Percentiles rank a stretch among this genome's conserved stretches.
Conservation (phyloP, 2,113 vertebrate species). For the Psilopsiagon aurifrons region DNA sequence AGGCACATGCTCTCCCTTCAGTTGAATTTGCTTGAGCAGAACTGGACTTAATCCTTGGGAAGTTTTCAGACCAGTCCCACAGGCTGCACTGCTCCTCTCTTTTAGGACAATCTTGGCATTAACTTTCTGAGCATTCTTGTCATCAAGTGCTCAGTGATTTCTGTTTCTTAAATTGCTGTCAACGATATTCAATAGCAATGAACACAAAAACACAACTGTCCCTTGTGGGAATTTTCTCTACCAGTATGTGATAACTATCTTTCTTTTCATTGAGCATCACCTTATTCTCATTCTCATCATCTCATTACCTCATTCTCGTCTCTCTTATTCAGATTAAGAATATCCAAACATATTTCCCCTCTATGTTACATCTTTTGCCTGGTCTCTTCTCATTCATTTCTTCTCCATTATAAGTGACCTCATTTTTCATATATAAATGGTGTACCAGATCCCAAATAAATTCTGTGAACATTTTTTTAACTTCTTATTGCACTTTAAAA, state of each 20-base stretch:
- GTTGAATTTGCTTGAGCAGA: neutral
- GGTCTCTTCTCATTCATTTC: neutral
- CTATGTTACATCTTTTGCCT: neutral
- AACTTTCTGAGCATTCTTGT: neutral
- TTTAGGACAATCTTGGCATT: neutral
- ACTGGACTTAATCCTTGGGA: neutral
- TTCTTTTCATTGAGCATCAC: neutral
- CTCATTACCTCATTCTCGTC: neutral
- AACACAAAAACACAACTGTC: neutral
- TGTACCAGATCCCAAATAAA: neutral
- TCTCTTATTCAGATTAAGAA: neutral
- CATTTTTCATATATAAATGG: neutral
- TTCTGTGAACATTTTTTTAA: neutral
- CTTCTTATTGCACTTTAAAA: neutral
- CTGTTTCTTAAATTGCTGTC: neutral
- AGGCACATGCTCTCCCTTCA: accelerated
- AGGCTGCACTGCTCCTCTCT: neutral
- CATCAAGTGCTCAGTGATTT: neutral
- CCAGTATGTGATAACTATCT: neutral
- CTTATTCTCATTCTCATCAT: neutral
- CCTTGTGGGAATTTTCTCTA: neutral
- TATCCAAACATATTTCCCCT: neutral
- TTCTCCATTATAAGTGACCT: neutral
- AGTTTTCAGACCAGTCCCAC: neutral
- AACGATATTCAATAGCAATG: neutral